A percentile compares a stretch with the other conserved stretches of the same genome.
These are phyloP conservation scores for Dicycla oo DNA, from an alignment of 2,888 invertebrate species.

Conservation along the genomic window DNA sequence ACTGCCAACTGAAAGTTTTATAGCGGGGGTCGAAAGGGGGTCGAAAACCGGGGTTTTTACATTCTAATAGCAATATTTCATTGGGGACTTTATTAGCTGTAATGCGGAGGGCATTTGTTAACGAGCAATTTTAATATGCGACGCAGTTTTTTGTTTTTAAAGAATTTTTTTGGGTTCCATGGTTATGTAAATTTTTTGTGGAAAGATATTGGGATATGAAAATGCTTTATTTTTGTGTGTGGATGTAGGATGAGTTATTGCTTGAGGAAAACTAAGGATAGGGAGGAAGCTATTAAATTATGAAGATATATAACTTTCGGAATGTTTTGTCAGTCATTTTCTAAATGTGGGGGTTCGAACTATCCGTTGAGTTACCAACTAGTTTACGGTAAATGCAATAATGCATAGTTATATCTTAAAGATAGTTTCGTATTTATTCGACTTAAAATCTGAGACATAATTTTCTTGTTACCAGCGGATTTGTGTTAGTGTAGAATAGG, in stretches of 20 bases:
- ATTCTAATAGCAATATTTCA: conserved; percentile 84
- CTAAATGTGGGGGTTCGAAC: background rate
- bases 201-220: conserved; percentile 27
- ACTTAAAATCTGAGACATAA: too few relatives aligned
- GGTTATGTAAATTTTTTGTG: conserved; percentile 44
- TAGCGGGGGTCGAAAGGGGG: conserved; percentile 66
- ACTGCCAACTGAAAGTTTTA: conserved; percentile 83
- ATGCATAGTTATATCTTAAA: background rate
- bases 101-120: conserved; percentile 82
- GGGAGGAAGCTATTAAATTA: conserved; percentile 22
- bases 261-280: conserved; percentile 11
- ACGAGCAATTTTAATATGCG: conserved; percentile 75
- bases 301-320: conserved; percentile 3
- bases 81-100: conserved; percentile 84
- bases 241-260: conserved; percentile 43
- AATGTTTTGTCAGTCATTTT: background rate
- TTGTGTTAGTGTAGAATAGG: background rate
- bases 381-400: background rate
- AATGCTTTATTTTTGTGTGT: conserved; percentile 48
- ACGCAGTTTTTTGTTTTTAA: conserved; percentile 62
- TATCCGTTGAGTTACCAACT: background rate
- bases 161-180: conserved; percentile 56
- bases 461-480: background rate
- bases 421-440: too few relatives aligned
- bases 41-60: conserved; percentile 80